A percentile compares a stretch with the other conserved stretches of the same genome.
Evolutionary conservation across 2,797 vertebrate genomes (phyloP).

Genomic region (Cuniculus paca): DNA sequence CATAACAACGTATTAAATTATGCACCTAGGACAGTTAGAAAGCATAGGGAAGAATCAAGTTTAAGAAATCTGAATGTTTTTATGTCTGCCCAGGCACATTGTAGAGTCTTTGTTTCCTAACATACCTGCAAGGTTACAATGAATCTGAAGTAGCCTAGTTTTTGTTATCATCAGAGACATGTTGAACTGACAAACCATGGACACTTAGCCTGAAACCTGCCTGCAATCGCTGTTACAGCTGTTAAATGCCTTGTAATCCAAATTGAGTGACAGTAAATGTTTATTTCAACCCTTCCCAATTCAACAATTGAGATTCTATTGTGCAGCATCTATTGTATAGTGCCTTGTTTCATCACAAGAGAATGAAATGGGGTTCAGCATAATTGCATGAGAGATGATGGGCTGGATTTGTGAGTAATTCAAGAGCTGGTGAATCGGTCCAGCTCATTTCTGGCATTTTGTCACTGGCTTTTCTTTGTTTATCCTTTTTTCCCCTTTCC

Average conservation of each 20-base stretch:
- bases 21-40: neutral
- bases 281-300: conserved; percentile 76
- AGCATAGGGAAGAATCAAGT: neutral
- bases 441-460: conserved; percentile 15
- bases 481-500: neutral
- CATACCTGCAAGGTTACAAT: conserved; percentile 15
- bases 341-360: conserved; percentile 27
- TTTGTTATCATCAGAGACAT: conserved; percentile 62
- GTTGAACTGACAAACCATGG: conserved; percentile 58
- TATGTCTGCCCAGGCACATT: neutral
- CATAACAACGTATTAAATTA: neutral
- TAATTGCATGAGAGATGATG: neutral
- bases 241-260: conserved; percentile 72
- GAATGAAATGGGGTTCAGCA: neutral
- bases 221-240: conserved; percentile 68
- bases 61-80: conserved; percentile 14
- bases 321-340: neutral
- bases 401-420: conserved; percentile 69
- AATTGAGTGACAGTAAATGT: conserved; percentile 72
- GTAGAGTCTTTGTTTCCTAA: neutral
- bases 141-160: conserved; percentile 54
- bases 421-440: conserved; percentile 1
- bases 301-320: conserved; percentile 14
- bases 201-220: conserved; percentile 62
- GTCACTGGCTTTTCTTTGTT: neutral